phyloP scores from a whole-genome alignment of 2,888 invertebrate genomes.

The Aricia artaxerxes region DNA sequence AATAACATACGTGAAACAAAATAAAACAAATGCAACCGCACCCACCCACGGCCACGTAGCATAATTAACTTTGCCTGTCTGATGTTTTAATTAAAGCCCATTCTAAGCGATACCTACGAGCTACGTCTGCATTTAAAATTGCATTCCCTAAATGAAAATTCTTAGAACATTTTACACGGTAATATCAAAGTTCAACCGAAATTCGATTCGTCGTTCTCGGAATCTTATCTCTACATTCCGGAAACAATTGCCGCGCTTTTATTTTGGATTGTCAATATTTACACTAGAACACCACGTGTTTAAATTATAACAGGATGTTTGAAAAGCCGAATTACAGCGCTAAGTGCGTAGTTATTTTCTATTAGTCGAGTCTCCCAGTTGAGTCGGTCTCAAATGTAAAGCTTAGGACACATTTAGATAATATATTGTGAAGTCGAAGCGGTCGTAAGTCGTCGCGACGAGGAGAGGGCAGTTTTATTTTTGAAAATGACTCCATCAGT shows the following conservation, averaged over 20 bases:
- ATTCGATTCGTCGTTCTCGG: constrained; percentile 34
- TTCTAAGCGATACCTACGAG: constrained; percentile 14
- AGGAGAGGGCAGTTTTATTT: constrained; percentile 72
- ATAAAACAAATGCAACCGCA: constrained; percentile 63
- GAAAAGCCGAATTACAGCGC: constrained; percentile 61
- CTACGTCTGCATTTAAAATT: constrained; percentile 24
- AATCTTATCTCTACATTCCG: constrained; percentile 45
- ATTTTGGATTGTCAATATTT: constrained; percentile 68
- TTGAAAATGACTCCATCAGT: constrained; percentile 76
- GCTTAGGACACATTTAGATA: constrained; percentile 66
- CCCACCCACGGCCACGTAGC: constrained; percentile 59
- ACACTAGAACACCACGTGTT: constrained; percentile 67
- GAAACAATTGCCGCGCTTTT: constrained; percentile 60
- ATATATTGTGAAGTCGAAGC: constrained; percentile 63
- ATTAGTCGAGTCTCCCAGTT: constrained; percentile 69
- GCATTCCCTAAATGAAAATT: constrained; percentile 11
- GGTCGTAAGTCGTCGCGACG: constrained; percentile 64
- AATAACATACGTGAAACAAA: constrained; percentile 58
- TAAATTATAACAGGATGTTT: constrained; percentile 74
- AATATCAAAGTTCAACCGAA: constrained; percentile 23
- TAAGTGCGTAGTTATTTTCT: constrained; percentile 71
- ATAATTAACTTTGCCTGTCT: constrained; percentile 61
- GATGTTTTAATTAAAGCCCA: constrained; percentile 65
- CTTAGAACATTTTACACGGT: not conserved
- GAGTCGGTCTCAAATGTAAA: constrained; percentile 53